Conservation (phyloP, 2,888 invertebrate species). For the Mythimna pallens region DNA sequence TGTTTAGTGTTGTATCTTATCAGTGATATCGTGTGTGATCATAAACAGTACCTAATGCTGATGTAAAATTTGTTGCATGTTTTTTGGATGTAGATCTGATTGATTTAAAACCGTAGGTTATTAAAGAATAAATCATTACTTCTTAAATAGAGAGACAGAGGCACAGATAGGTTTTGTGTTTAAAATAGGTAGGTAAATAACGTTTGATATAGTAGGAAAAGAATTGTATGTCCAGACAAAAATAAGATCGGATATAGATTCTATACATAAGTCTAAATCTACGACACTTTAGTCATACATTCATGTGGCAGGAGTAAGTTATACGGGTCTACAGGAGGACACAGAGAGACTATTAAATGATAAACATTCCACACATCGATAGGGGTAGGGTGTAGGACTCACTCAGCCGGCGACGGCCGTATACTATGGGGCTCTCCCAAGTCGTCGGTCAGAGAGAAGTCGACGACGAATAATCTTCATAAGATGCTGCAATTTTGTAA, state of each 20-base stretch:
- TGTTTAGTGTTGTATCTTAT: conserved; percentile 7
- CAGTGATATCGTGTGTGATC: not conserved
- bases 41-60: not conserved
- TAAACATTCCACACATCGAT: conserved; percentile 89
- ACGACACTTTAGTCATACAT: conserved; percentile 78
- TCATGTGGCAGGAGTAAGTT: conserved; percentile 72
- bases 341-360: conserved; percentile 76
- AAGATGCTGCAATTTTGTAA: conserved; percentile 93
- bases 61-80: conserved; percentile 52
- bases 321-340: conserved; percentile 66
- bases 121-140: not conserved
- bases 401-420: conserved; percentile 87
- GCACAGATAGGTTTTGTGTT: not conserved
- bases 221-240: conserved; percentile 34
- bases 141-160: conserved; percentile 9
- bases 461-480: conserved; percentile 93
- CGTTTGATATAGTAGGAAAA: conserved; percentile 40
- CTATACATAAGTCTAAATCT: conserved; percentile 65
- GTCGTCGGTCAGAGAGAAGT: conserved; percentile 92
- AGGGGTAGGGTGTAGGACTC: conserved; percentile 85
- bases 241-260: conserved; percentile 56
- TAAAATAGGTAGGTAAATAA: conserved; percentile 15
- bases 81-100: conserved; percentile 16
- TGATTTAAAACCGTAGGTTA: not conserved
- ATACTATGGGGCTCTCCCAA: conserved; percentile 87